These are phyloP conservation scores for Grantiella picta DNA, from an alignment of 2,113 vertebrate species.

Conservation along the genomic window DNA sequence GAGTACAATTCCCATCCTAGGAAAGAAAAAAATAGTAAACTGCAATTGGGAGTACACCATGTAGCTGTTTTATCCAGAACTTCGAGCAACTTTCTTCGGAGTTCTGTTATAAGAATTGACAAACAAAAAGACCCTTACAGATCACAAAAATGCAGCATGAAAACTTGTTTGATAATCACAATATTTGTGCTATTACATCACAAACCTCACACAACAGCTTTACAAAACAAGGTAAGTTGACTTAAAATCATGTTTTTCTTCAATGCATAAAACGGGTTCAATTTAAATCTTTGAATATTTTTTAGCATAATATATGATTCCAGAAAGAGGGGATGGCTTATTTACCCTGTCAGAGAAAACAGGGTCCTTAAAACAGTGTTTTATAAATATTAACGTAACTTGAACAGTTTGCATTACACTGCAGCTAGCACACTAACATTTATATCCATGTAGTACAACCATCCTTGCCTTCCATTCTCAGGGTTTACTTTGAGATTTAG, in stretches of 20 bases:
- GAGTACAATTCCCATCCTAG: constrained; percentile 28
- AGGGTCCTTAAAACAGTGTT: constrained; percentile 19
- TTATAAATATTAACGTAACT: not conserved
- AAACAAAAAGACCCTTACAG: not conserved
- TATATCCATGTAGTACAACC: not conserved
- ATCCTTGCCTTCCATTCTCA: not conserved
- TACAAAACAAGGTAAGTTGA: constrained; percentile 17
- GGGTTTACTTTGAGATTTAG: constrained; percentile 18
- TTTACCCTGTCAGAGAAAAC: constrained; percentile 14
- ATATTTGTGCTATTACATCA: constrained; percentile 55
- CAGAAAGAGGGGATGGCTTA: not conserved
- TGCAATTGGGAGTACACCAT: not conserved
- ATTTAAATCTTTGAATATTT: constrained; percentile 26
- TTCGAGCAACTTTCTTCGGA: not conserved
- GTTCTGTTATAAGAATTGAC: not conserved
- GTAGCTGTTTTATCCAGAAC: not conserved
- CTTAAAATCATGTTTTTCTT: constrained; percentile 46
- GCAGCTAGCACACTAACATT: not conserved
- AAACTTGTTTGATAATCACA: constrained; percentile 49
- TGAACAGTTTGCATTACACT: constrained; percentile 20
- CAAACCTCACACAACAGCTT: constrained; percentile 36
- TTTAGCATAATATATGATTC: constrained; percentile 47
- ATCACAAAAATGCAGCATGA: not conserved
- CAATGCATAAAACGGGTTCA: constrained; percentile 32
- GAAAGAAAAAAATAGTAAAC: not conserved